phyloP scores from a whole-genome alignment of 2,888 invertebrate genomes.

The Phragmatobia fuliginosa region DNA sequence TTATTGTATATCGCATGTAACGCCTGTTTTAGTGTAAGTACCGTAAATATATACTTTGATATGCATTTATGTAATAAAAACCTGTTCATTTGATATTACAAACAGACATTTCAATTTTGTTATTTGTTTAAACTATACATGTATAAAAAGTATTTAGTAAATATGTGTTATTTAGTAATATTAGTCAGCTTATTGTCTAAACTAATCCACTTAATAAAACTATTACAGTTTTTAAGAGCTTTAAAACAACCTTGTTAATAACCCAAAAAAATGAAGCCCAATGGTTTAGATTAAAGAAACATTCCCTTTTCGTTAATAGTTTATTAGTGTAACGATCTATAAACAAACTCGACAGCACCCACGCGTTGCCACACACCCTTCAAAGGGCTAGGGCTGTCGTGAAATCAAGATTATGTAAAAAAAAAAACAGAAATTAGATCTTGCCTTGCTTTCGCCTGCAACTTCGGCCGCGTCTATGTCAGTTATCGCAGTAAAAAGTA shows the following conservation, averaged over 20 bases:
- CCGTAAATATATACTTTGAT: too few species aligned
- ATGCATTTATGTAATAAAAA: too few species aligned
- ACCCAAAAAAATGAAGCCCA: conserved; percentile 30
- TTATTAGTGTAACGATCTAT: conserved; percentile 48
- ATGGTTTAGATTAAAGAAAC: conserved; percentile 43
- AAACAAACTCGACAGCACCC: conserved; percentile 50
- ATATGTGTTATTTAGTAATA: not conserved
- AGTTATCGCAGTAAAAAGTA: too few species aligned
- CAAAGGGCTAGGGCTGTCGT: conserved; percentile 34
- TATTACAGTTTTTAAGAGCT: not conserved
- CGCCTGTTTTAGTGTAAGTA: too few species aligned
- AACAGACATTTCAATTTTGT: too few species aligned
- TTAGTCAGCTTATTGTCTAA: not conserved
- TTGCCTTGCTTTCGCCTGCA: too few species aligned
- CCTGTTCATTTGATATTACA: too few species aligned
- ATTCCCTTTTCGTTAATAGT: conserved; percentile 44
- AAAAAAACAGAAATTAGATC: not conserved
- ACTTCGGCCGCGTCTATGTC: too few species aligned
- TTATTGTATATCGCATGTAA: too few species aligned
- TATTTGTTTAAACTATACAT: too few species aligned
- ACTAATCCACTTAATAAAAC: not conserved
- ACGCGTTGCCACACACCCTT: conserved; percentile 58
- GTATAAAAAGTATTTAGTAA: not conserved
- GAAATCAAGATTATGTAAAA: not conserved
- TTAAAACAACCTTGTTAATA: conserved; percentile 24